Evolutionary conservation across 2,797 vertebrate genomes (phyloP), one percentile per base, ranked within the genome.

Genomic region (Phylloscopus collybita): DNA sequence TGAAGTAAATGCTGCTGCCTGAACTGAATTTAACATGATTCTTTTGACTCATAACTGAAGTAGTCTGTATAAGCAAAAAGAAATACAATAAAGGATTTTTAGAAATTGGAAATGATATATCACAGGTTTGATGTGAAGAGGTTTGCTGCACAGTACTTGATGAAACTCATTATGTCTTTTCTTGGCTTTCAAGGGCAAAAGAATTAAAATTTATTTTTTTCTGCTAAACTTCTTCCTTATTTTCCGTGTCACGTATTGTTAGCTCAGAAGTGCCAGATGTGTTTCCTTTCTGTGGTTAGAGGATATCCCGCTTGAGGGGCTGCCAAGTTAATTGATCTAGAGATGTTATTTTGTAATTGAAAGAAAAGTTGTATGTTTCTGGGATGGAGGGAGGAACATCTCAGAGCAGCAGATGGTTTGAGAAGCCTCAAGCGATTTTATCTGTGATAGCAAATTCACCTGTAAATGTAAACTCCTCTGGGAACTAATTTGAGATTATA

Each of bases 271-370:
- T 88, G 91, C 82, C 95, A 94, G 84, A 96, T 93, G 74, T 57
- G 42, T 90, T 97, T 97, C 95, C 90, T 94, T 88, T 96, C 44
- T 90, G 56, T 80, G 38, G 54, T 79, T 92, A 72, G 80, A 89
- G 93, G 94, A 97, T 95, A 95, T 97, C 93, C 96, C 82, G 38
- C 59, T 90, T 84, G 60, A 89, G 78, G 64, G 25, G 20, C 82
- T 94, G 65, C 83, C 80, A 87, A 62, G 70, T 86, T 91, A 85
- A 88, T 95, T 93, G 79, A 92, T 92, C 57, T 59, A 30, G 66
- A 73, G 30, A 50, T 66, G 61, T 65, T 66, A 57, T 53, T 94
- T 88, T 81, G 32, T 84, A 79, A 73, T 49, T 66, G 62, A 74
- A 59, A 84, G 74, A 22, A 17, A 87, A 69, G 14, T 50, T 73